Base-by-base conservation (phyloP, 1,140 invertebrate species). In the Aphis craccivora region DNA sequence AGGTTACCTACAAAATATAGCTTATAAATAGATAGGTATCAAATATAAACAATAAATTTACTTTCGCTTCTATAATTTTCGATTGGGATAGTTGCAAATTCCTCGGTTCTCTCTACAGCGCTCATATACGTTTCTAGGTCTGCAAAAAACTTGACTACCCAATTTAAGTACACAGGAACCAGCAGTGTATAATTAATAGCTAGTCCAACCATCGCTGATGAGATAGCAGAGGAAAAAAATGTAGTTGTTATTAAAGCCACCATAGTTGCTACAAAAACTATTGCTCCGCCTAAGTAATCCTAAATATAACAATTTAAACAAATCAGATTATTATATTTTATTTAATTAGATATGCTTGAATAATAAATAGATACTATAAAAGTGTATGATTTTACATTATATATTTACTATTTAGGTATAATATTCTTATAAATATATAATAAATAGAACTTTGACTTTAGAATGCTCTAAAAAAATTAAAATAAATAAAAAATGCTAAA, bases 141-240 rank as follows among this genome's bases (percentile, higher is more conserved):
- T 9, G 97, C 96, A 93, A 97, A 96, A 95, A 97, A 97, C 95
- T 97, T 97, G 93, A 98, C 97, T 87, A 98, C 97, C 96, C 97
- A 97, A 94, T 97, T 97, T 81, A 98, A 96, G 95, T 98, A 98
- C 94, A 97, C 97, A 35, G 97, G 97, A 93, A 98, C 96, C 90
- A 98, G 95, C 37, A 98, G 96, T n/a, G 97, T 97, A 95, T 98
- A 98, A 94, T 97, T 97, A 94, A 98, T 97, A 55, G 97, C 97
- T 93, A 98, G 95, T 7, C 97, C 97, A 53, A 97, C 96, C 93
- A 97, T 95, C 25, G 97, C 96, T 3, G 96, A 96, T 55, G 96
- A 96, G 6, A 97, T 96, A 30, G 96, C 95, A 91, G 95, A 94
- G 1, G 96, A 96, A 92, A 95, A 95, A 37, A 96, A 94, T 90